These are phyloP conservation scores for Mormyrus hasselquistii DNA, from an alignment of 2,797 vertebrate genomes.

Conservation along the genomic window DNA sequence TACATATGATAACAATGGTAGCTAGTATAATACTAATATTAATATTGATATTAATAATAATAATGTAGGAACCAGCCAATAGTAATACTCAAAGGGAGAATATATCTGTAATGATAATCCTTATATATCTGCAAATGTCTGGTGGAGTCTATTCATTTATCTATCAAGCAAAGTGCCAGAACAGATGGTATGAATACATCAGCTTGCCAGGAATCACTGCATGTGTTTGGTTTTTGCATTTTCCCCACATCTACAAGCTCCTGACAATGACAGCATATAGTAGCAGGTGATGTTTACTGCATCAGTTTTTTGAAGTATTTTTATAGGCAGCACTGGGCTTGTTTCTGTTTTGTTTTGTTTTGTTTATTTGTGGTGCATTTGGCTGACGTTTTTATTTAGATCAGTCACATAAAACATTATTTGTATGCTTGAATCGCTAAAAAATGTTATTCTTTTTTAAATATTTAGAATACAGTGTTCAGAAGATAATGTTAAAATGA, in stretches of 20 bases:
- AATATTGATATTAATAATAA: not conserved
- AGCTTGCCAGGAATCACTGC: not conserved
- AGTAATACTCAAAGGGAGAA: not conserved
- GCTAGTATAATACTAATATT: not conserved
- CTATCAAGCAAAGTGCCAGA: not conserved
- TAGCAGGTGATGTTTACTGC: not conserved
- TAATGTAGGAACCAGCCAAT: not conserved
- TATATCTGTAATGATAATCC: not conserved
- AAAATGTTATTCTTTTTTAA: not conserved
- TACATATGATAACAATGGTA: not conserved
- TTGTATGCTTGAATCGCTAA: not conserved
- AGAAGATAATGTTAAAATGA: not conserved
- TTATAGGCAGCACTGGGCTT: not conserved
- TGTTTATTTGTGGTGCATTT: not conserved
- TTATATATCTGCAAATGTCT: not conserved
- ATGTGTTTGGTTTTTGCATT: not conserved
- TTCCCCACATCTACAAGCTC: not conserved
- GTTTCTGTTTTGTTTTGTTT: not conserved
- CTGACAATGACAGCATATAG: not conserved
- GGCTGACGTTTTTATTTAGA: not conserved
- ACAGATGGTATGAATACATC: constrained; percentile 4
- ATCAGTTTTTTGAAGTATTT: not conserved
- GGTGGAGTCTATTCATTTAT: constrained; percentile 10
- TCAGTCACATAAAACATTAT: not conserved
- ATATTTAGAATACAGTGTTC: not conserved